Base-by-base conservation (phyloP, 2,888 invertebrate species). In the Agrochola circellaris region DNA sequence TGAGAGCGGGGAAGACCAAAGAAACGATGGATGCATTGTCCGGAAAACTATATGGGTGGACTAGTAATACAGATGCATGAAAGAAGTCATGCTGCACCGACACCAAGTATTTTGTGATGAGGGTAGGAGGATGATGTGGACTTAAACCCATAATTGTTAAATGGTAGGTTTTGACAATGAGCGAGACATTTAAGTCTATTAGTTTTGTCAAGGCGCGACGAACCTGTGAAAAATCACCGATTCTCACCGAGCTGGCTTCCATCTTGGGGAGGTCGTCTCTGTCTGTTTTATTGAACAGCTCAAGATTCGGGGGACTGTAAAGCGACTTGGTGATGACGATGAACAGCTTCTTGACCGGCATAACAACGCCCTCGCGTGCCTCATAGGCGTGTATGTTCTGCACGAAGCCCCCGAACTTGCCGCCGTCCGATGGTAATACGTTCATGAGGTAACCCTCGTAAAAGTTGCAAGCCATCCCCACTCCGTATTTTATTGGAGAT, bases 401-500 rank as follows among this genome's bases (percentile, higher is more conserved):
- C 56, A 91, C 92, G 77, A 96, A 92, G n/a, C 96, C 95, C 0
- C 91, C 91, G 78, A 92, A 93, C 88, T 77, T 86, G 7, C 90
- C 91, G 1, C 96, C 96, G 69, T 96, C 95, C 66, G 93, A 93
- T 4, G 97, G 97, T 56, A 98, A 91, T 34, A 98, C 93, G 60
- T 97, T 94, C 30, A 93, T 94, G 1, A 98, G 93, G 88, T 98
- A 98, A 0, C 98, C 98, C 83, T 97, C 97, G 86, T 97, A 97
- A 92, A 96, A 98, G 60, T 96, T 97, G 76, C 97, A 97, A 0
- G 98, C 98, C 97, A 98, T 97, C 11, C 97, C 97, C 0, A 97
- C 96, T 0, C 98, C 98, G 87, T 97, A 97, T 83, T 96, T 97
- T 90, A 95, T 95, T 4, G 66, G 30, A 0, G 86, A 69, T 60